Percentiles rank a stretch among this genome's conserved stretches.
Conservation (phyloP, 2,113 vertebrate species). For the Lophius piscatorius region DNA sequence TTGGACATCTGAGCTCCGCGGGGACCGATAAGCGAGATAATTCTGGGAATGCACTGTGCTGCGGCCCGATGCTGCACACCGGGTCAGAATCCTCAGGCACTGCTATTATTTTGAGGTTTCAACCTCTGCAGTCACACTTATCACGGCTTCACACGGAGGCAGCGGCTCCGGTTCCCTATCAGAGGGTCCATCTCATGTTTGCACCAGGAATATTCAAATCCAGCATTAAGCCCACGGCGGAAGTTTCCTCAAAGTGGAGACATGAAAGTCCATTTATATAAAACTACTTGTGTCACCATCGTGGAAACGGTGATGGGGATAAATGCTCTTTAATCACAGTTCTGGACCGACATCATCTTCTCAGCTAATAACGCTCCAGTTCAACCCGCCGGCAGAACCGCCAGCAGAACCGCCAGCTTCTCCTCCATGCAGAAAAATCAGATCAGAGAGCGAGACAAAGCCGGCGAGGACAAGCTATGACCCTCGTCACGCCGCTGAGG, state of each 20-base stretch:
- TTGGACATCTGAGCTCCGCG: conserved; percentile 63
- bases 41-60: conserved; percentile 57
- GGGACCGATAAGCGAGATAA: conserved; percentile 68
- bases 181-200: conserved; percentile 46
- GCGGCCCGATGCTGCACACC: conserved; percentile 32
- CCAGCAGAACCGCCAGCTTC: conserved; percentile 40
- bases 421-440: conserved; percentile 24
- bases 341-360: conserved; percentile 58
- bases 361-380: conserved; percentile 34
- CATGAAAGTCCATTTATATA: conserved; percentile 63
- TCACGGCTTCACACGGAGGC: conserved; percentile 46
- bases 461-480: conserved; percentile 12
- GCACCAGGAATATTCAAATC: conserved; percentile 49
- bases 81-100: conserved; percentile 58
- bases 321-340: conserved; percentile 79
- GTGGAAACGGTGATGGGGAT: conserved; percentile 65
- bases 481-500: conserved; percentile 13
- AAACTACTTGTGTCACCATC: conserved; percentile 68
- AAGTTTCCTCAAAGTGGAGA: conserved; percentile 29
- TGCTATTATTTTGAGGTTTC: conserved; percentile 63
- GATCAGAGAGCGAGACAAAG: conserved; percentile 11
- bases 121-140: conserved; percentile 58
- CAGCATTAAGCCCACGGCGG: conserved; percentile 44
- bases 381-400: conserved; percentile 46
- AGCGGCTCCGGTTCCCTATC: conserved; percentile 44